Conservation (phyloP, 2,888 invertebrate genomes). For the Atethmia centrago region DNA sequence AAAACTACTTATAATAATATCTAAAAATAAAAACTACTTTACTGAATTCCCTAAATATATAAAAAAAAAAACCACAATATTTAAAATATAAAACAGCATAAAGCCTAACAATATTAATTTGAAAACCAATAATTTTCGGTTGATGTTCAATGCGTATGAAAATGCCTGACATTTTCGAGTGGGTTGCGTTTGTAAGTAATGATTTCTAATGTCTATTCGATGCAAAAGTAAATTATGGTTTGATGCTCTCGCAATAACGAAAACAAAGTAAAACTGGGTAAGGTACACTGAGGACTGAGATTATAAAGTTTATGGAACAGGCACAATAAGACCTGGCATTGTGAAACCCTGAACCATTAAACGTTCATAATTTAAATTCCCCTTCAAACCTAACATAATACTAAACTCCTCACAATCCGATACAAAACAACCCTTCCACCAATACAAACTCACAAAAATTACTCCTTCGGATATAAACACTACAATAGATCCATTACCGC, state of each 20-base stretch:
- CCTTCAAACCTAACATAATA: not conserved
- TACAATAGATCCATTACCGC: conserved; percentile 68
- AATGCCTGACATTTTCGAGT: not conserved
- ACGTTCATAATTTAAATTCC: conserved; percentile 8
- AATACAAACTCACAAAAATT: conserved; percentile 22
- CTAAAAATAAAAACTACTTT: too few relatives aligned
- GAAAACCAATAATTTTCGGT: not conserved
- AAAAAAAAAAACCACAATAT: too few relatives aligned
- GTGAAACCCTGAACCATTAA: conserved; percentile 12
- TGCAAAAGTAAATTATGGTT: not conserved
- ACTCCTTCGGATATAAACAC: conserved; percentile 47
- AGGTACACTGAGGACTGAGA: not conserved
- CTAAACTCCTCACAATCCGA: conserved; percentile 18
- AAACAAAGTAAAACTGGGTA: not conserved
- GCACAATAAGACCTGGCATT: not conserved
- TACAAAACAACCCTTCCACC: conserved; percentile 41
- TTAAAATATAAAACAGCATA: too few relatives aligned
- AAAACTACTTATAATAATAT: too few relatives aligned
- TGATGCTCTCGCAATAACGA: not conserved
- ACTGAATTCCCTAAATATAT: too few relatives aligned
- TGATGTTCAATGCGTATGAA: not conserved
- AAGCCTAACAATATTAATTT: too few relatives aligned
- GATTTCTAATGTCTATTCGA: not conserved
- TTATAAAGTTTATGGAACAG: not conserved
- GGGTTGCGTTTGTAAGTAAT: not conserved